phyloP scores from a whole-genome alignment of 2,797 vertebrate species.

The Gymnoscopelus microlampas region DNA sequence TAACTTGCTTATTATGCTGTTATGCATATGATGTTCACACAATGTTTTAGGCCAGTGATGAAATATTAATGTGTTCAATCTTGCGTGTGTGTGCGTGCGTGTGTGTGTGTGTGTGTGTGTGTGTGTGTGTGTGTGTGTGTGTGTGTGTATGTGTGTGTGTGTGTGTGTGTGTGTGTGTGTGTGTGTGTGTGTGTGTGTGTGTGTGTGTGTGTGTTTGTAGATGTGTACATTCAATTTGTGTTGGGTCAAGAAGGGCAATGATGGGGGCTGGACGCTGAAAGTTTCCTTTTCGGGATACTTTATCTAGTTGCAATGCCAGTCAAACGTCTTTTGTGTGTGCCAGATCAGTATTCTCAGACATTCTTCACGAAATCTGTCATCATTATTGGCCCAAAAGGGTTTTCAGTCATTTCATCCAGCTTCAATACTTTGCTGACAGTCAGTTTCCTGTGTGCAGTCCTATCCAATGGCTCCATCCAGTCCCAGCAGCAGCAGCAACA shows the following conservation, averaged over 20 bases:
- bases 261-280: too few species aligned
- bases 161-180: neutral
- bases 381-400: conserved; percentile 42
- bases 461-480: conserved; percentile 99
- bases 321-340: too few species aligned
- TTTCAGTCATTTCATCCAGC: conserved; percentile 64
- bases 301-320: too few species aligned
- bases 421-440: conserved; percentile 81
- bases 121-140: neutral
- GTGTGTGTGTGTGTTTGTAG: neutral
- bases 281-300: too few species aligned
- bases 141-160: conserved; percentile 1
- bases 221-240: neutral
- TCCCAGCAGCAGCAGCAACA: conserved; percentile 94
- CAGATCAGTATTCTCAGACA: too few species aligned
- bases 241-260: too few species aligned
- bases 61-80: neutral
- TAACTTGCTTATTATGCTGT: neutral
- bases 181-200: conserved; percentile 4
- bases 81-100: conserved; percentile 8
- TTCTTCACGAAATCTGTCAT: conserved; percentile 32
- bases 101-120: conserved; percentile 13
- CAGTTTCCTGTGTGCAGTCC: conserved; percentile 84
- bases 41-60: neutral
- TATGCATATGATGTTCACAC: too few species aligned